Evolutionary conservation across 2,113 vertebrate genomes (phyloP).

Genomic region (Indri indri): DNA sequence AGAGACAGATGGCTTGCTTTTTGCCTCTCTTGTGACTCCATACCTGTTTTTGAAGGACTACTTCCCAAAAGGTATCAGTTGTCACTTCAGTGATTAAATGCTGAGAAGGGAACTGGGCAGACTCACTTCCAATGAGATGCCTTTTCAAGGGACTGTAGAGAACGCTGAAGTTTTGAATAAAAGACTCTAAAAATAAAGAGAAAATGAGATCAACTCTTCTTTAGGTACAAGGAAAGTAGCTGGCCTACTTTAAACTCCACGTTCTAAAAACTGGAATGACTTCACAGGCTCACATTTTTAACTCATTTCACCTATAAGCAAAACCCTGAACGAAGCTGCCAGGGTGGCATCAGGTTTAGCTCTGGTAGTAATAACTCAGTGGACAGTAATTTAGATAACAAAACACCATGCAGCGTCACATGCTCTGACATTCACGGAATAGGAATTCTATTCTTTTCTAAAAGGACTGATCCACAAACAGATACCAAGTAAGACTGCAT

Average conservation of each 20-base stretch:
- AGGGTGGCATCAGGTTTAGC: neutral
- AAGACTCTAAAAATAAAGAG: conserved; percentile 87
- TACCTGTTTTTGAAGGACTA: conserved; percentile 92
- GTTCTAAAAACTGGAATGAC: neutral
- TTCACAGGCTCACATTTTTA: conserved; percentile 31
- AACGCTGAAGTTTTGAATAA: conserved; percentile 96
- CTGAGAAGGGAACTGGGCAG: conserved; percentile 58
- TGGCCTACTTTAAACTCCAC: conserved; percentile 50
- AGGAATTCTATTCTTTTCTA: neutral
- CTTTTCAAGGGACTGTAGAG: conserved; percentile 93
- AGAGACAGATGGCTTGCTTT: neutral
- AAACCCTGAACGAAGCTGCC: neutral
- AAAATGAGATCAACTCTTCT: conserved; percentile 63
- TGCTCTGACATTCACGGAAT: neutral
- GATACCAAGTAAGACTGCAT: neutral
- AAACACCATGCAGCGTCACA: fast-evolving
- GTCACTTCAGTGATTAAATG: conserved; percentile 92
- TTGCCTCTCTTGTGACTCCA: neutral
- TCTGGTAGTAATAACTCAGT: neutral
- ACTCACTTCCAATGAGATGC: conserved; percentile 89
- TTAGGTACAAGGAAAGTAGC: neutral
- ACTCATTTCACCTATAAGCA: neutral
- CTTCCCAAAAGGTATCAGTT: conserved; percentile 88
- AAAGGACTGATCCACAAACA: neutral
- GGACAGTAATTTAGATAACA: neutral